These are phyloP conservation scores for Dasypus novemcinctus DNA, from an alignment of 2,113 vertebrate genomes.

Conservation along the genomic window DNA sequence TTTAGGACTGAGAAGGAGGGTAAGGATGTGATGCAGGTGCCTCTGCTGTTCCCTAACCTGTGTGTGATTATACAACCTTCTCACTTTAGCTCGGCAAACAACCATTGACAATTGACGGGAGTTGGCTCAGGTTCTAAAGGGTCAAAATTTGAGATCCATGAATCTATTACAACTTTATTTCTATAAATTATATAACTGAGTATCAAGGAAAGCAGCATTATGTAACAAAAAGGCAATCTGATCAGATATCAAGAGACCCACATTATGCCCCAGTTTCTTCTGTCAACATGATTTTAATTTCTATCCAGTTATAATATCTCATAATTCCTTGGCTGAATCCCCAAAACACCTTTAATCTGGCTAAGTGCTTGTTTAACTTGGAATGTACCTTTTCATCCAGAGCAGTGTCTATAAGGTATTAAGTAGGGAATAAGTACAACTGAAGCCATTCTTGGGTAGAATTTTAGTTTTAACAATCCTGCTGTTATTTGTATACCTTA, in stretches of 20 bases:
- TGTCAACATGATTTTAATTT: background rate
- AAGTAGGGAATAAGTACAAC: background rate
- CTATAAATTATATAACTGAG: background rate
- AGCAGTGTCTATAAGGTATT: background rate
- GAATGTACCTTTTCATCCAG: background rate
- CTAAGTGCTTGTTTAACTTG: background rate
- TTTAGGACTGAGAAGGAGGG: background rate
- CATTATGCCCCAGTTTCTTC: background rate
- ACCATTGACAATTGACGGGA: background rate
- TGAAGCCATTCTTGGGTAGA: background rate
- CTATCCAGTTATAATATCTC: background rate
- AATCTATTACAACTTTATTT: background rate
- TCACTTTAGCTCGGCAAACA: background rate
- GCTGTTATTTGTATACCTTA: background rate
- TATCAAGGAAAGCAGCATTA: background rate
- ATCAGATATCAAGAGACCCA: background rate
- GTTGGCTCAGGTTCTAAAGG: background rate
- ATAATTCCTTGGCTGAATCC: background rate
- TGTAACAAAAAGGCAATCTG: background rate
- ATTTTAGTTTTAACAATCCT: background rate
- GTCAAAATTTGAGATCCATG: background rate
- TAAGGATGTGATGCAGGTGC: background rate
- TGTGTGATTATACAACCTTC: background rate
- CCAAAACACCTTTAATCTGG: background rate
- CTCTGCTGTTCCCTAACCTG: fast-evolving